Evolutionary conservation across 1,140 invertebrate species (phyloP).

Genomic region (Megathymus violae): DNA sequence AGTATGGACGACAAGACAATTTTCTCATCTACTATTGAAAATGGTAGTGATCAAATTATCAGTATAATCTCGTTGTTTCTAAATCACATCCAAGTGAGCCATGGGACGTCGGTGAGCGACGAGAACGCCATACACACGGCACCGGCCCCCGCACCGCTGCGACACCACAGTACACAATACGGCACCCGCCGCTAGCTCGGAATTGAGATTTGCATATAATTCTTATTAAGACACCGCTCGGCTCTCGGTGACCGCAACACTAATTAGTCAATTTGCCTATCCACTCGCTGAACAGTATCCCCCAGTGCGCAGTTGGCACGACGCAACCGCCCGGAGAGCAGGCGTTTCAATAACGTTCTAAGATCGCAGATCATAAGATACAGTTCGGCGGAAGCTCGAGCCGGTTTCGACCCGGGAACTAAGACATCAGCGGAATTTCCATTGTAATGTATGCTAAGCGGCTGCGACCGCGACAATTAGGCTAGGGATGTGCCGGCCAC

Average conservation of each 20-base stretch:
- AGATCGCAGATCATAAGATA: constrained; percentile 1
- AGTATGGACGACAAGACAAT: too few relatives aligned
- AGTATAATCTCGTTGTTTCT: constrained; percentile 25
- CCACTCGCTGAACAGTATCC: constrained; percentile 46
- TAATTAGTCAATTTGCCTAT: constrained; percentile 78
- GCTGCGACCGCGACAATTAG: constrained; percentile 72
- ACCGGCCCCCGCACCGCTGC: constrained; percentile 25
- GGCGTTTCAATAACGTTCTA: constrained; percentile 29
- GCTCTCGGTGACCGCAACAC: constrained; percentile 51
- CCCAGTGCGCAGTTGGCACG: not conserved
- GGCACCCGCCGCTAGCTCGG: constrained; percentile 27
- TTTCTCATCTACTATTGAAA: not conserved
- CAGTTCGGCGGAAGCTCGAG: constrained; percentile 2
- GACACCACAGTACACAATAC: constrained; percentile 18
- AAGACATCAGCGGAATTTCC: constrained; percentile 64
- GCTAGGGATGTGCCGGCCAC: constrained; percentile 53
- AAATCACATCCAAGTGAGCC: constrained; percentile 35
- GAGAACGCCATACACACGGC: constrained; percentile 45
- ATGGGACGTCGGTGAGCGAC: constrained; percentile 36
- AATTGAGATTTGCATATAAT: constrained; percentile 61
- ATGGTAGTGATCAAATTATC: not conserved
- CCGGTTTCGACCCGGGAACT: constrained; percentile 50
- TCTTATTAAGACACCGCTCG: constrained; percentile 57
- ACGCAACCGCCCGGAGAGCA: not conserved
- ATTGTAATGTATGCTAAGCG: constrained; percentile 78